A percentile compares a stretch with the other conserved stretches of the same genome.
These are phyloP conservation scores for Gallinago solitaria DNA, from an alignment of 2,797 vertebrate genomes.

Conservation along the genomic window DNA sequence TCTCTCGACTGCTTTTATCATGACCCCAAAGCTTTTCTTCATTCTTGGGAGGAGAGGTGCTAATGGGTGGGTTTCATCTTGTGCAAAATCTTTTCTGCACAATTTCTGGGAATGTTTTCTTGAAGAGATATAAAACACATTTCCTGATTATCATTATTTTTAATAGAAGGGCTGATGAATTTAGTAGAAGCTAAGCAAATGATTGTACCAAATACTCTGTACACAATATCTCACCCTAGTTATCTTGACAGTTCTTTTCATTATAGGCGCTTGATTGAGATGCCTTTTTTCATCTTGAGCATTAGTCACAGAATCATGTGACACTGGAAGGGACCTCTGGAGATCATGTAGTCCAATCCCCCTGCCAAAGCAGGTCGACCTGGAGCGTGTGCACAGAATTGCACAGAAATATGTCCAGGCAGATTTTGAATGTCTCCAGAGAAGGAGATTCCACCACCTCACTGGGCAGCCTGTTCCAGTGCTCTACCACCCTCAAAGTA, in stretches of 20 bases:
- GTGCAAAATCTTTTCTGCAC: background rate
- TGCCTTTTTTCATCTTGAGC: background rate
- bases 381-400: no score
- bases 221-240: background rate
- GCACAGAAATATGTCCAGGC: no score
- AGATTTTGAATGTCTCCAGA: no score
- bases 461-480: no score
- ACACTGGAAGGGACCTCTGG: no score
- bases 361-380: no score
- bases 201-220: background rate
- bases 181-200: background rate
- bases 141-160: background rate
- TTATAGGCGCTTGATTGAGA: background rate
- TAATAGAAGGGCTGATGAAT: background rate
- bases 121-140: background rate
- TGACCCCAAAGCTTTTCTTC: background rate
- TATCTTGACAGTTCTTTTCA: background rate
- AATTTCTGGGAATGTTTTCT: background rate
- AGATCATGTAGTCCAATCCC: no score
- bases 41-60: background rate
- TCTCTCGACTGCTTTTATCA: rapidly evolving
- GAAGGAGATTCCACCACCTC: no score
- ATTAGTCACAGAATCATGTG: background rate
- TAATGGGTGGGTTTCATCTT: background rate
- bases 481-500: no score